A percentile compares a stretch with the other conserved stretches of the same genome.
Evolutionary conservation across 2,113 vertebrate species (phyloP).

Genomic region (Trichechus manatus): DNA sequence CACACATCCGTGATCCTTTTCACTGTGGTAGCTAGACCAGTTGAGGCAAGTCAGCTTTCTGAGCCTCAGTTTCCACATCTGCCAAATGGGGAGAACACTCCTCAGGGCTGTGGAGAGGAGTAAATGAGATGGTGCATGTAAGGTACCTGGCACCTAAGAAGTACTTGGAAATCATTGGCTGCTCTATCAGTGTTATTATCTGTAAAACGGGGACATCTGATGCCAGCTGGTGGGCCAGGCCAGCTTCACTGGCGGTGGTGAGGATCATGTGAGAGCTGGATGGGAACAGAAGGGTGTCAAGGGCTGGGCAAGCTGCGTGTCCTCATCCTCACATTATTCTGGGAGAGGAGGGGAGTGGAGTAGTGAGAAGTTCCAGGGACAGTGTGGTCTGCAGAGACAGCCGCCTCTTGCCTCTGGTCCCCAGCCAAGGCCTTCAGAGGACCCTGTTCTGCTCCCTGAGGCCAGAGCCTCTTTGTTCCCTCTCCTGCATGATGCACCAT

Average conservation of each 20-base stretch:
- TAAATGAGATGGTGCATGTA: accelerated
- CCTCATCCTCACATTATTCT: background rate
- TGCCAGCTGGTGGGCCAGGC: background rate
- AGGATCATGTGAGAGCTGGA: background rate
- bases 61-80: constrained; percentile 51
- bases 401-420: background rate
- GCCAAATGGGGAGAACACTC: background rate
- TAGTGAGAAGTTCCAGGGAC: background rate
- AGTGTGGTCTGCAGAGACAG: background rate
- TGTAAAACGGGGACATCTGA: background rate
- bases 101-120: background rate
- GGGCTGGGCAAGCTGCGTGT: background rate
- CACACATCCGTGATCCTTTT: too few relatives aligned
- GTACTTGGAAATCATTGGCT: background rate
- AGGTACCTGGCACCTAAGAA: background rate
- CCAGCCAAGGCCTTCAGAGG: background rate
- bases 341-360: background rate
- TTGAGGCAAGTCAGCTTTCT: background rate
- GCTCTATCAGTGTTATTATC: background rate
- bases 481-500: background rate
- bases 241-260: background rate
- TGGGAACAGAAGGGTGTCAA: background rate
- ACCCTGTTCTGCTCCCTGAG: background rate
- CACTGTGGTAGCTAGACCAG: too few relatives aligned
- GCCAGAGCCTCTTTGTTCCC: background rate